Conservation (phyloP, 2,888 invertebrate genomes). For the Agonopterix subpropinquella region DNA sequence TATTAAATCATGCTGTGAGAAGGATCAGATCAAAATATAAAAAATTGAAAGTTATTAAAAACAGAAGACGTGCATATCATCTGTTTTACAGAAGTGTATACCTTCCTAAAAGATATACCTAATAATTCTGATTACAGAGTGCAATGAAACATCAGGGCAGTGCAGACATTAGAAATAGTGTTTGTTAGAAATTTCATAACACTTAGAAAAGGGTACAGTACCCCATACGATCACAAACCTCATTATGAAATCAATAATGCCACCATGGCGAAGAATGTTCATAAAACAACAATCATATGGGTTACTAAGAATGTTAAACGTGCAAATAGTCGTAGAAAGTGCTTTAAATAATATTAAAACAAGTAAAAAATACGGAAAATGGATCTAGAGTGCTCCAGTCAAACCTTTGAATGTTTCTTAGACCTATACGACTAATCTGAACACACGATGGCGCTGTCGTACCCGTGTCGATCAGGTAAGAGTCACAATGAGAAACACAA, state of each 20-base stretch:
- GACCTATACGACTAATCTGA: constrained; percentile 54
- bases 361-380: constrained; percentile 16
- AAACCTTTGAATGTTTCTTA: constrained; percentile 60
- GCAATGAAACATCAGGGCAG: constrained; percentile 33
- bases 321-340: constrained; percentile 32
- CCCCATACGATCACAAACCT: constrained; percentile 38
- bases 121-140: constrained; percentile 16
- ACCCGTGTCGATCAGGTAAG: constrained; percentile 65
- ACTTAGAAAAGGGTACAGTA: constrained; percentile 35
- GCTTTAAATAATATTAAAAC: constrained; percentile 3
- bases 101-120: too few relatives aligned
- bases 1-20: constrained; percentile 31
- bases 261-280: constrained; percentile 25
- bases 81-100: too few relatives aligned
- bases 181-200: constrained; percentile 23
- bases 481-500: constrained; percentile 62
- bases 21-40: constrained; percentile 6
- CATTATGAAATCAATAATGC: constrained; percentile 10
- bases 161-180: constrained; percentile 41
- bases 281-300: constrained; percentile 37
- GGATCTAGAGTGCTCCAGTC: constrained; percentile 48
- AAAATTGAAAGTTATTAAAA: constrained; percentile 20
- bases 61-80: constrained; percentile 33
- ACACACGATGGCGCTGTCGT: constrained; percentile 59
- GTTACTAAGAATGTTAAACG: constrained; percentile 43